Conservation (phyloP, 2,888 invertebrate species). For the Apamea monoglypha region DNA sequence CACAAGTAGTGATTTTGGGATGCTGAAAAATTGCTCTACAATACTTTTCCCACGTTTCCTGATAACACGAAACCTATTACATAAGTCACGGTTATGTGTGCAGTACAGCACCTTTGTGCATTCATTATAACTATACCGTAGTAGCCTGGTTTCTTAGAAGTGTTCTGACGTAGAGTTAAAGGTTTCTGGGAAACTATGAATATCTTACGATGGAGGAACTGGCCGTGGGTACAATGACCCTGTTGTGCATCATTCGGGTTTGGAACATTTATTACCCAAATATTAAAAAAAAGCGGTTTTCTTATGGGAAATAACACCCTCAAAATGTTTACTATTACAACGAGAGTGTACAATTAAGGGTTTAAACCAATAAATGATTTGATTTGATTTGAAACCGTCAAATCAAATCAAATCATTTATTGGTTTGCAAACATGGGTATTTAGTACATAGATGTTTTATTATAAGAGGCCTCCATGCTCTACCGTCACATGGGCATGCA, state of each 20-base stretch:
- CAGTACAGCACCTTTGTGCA: constrained; percentile 9
- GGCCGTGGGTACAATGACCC: background rate
- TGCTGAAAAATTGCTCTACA: background rate
- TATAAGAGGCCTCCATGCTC: too few relatives aligned
- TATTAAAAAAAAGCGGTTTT: too few relatives aligned
- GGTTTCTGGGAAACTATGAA: background rate
- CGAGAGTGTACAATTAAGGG: too few relatives aligned
- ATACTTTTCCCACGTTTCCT: background rate
- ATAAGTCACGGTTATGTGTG: background rate
- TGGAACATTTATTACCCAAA: too few relatives aligned
- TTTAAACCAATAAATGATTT: too few relatives aligned
- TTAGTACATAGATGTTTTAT: too few relatives aligned
- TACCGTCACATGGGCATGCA: too few relatives aligned
- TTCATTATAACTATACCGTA: constrained; percentile 9
- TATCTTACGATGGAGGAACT: background rate
- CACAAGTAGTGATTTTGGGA: background rate
- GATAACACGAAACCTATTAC: background rate
- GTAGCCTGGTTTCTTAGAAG: background rate
- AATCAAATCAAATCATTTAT: too few relatives aligned
- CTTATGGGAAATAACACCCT: too few relatives aligned
- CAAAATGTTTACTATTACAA: background rate
- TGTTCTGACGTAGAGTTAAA: background rate
- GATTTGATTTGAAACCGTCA: too few relatives aligned
- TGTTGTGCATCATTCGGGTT: background rate
- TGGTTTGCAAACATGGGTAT: too few relatives aligned